Evolutionary conservation across 2,113 vertebrate species (phyloP).

Genomic region (Ramphastos sulfuratus): DNA sequence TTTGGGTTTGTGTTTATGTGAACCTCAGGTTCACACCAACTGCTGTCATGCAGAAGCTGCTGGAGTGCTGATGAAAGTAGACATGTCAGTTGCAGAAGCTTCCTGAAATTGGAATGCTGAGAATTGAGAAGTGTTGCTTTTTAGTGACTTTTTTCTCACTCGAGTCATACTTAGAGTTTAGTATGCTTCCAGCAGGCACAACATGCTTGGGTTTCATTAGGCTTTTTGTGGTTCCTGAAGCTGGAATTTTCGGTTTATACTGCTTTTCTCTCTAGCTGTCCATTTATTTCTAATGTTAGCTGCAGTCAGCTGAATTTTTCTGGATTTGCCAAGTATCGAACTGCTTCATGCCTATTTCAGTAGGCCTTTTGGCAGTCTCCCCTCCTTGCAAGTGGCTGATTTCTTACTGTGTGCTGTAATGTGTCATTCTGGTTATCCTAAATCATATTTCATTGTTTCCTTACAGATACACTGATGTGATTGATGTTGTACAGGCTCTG

Average conservation of each 20-base stretch:
- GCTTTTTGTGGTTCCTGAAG: background rate
- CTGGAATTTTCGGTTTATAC: accelerated
- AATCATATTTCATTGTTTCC: background rate
- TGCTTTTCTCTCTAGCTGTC: background rate
- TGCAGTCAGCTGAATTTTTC: background rate
- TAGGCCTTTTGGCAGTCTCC: background rate
- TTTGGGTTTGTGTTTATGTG: background rate
- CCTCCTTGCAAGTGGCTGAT: accelerated
- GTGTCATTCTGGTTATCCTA: background rate
- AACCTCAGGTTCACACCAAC: background rate
- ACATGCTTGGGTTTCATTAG: accelerated
- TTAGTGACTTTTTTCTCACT: background rate
- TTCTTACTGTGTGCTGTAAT: background rate
- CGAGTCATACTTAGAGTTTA: background rate
- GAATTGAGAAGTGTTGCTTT: background rate
- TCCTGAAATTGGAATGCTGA: background rate
- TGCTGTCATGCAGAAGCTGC: background rate
- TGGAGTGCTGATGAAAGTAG: background rate
- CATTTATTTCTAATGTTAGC: background rate
- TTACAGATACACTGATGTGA: constrained; percentile 88
- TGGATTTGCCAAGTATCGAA: background rate
- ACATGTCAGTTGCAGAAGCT: background rate
- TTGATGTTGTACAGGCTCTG: constrained; percentile 91
- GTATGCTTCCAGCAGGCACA: background rate
- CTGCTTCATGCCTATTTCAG: background rate